phyloP scores from a whole-genome alignment of 2,113 vertebrate genomes.

The Melospiza melodia region DNA sequence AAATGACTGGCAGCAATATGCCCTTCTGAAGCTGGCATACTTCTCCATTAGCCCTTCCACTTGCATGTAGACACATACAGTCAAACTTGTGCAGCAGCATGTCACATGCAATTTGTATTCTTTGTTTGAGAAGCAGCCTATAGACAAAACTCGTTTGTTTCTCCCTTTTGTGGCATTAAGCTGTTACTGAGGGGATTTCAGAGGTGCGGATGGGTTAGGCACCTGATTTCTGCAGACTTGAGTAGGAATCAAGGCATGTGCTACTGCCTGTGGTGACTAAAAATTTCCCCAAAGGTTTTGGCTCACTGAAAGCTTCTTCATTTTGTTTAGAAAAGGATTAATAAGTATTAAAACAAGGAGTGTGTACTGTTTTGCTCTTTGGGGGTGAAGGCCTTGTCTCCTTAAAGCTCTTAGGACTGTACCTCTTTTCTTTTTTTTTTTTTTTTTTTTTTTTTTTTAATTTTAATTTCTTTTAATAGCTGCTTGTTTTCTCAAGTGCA shows the following conservation, averaged over 20 bases:
- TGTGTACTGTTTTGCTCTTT: not conserved
- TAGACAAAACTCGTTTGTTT: slow-evolving; percentile 28
- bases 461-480: not conserved
- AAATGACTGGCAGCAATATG: not conserved
- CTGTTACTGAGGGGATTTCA: slow-evolving; percentile 5
- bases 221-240: slow-evolving; percentile 35
- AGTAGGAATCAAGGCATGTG: not conserved
- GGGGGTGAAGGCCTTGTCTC: not conserved
- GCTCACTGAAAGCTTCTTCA: not conserved
- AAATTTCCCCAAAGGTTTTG: slow-evolving; percentile 14
- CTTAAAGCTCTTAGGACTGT: not conserved
- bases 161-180: slow-evolving; percentile 14
- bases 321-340: slow-evolving; percentile 4
- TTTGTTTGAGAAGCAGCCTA: slow-evolving; percentile 39
- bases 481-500: not conserved
- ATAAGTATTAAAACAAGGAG: not conserved
- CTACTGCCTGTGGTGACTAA: slow-evolving; percentile 4
- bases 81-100: not conserved
- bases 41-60: not conserved
- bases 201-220: not conserved
- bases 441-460: too few species aligned
- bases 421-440: not conserved
- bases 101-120: slow-evolving; percentile 23
- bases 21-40: not conserved
- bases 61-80: not conserved